Conservation (phyloP, 2,888 invertebrate species). For the Erebia aethiops region DNA sequence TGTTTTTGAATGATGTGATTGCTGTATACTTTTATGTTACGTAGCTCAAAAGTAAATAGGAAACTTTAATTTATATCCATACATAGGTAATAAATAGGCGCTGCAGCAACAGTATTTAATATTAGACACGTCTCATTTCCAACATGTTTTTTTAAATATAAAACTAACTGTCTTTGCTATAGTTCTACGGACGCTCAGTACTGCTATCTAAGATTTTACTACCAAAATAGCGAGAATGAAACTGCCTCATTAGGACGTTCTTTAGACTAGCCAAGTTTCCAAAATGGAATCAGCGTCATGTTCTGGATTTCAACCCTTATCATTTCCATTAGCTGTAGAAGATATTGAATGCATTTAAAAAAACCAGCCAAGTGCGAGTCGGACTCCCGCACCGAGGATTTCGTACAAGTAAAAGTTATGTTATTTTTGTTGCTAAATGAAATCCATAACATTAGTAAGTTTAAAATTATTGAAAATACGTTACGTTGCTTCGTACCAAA, state of each 20-base stretch:
- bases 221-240: neutral
- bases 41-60: conserved; percentile 1
- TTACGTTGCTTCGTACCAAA: too few relatives aligned
- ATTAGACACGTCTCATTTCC: neutral
- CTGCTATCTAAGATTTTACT: neutral
- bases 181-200: neutral
- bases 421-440: too few relatives aligned
- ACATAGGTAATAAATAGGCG: too few relatives aligned
- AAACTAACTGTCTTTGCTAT: neutral
- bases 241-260: conserved; percentile 9
- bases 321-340: neutral
- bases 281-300: neutral
- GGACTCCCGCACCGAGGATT: too few relatives aligned
- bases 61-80: neutral
- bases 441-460: too few relatives aligned
- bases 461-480: too few relatives aligned
- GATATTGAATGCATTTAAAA: too few relatives aligned
- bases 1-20: conserved; percentile 53
- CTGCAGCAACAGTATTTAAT: too few relatives aligned
- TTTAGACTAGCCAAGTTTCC: neutral
- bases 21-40: conserved; percentile 28
- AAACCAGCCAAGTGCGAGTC: too few relatives aligned
- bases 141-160: neutral
- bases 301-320: neutral
- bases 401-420: too few relatives aligned